Base-by-base conservation (phyloP, 2,888 invertebrate genomes). In the Hermaeophaga mercurialis region DNA sequence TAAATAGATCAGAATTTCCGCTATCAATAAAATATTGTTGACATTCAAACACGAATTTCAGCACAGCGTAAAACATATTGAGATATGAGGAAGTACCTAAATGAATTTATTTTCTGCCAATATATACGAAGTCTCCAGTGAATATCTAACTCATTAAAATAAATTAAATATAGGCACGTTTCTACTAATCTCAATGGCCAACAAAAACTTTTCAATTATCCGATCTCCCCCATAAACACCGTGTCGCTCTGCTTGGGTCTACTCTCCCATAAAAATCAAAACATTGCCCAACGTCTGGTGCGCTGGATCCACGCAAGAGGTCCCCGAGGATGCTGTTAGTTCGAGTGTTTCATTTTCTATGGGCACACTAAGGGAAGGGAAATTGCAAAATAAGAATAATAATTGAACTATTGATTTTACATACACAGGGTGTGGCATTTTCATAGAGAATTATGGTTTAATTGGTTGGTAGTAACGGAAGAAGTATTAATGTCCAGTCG, bases 261-360 rank as follows among this genome's bases (percentile, higher is more conserved):
- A 74, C 71, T 75, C 75, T 76, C 75, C 75, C 75, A 76, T 73
- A 76, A 76, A 75, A 75, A 76, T 75, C 75, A 75, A 74, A 75
- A 75, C 75, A 74, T 71, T 70, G 73, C 69, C 70, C 65, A 64
- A 53, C 47, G 58, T 36, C 61, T 62, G 55, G 19, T 26, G 26
- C 43, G 36, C 19, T 47, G 34, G 54, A 47, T 50, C 41, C 24
- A 52, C 46, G 61, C 53, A 50, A 56, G 53, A 43, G 31, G 49
- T 56, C 56, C 56, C 50, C 33, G 39, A 54, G 58, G 54, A 54
- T 28, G 54, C 49, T 39, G 47, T 48, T 39, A 39, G 38, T 9
- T 48, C 24, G 48, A 48, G 48, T 48, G 48, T 39, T 39, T 48
- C 48, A 38, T 26, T 48, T 48, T 48, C 39, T 39, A 7, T 38